Conservation (phyloP, 92 coral and sea anemone genomes). For the Diadumene lineata region DNA sequence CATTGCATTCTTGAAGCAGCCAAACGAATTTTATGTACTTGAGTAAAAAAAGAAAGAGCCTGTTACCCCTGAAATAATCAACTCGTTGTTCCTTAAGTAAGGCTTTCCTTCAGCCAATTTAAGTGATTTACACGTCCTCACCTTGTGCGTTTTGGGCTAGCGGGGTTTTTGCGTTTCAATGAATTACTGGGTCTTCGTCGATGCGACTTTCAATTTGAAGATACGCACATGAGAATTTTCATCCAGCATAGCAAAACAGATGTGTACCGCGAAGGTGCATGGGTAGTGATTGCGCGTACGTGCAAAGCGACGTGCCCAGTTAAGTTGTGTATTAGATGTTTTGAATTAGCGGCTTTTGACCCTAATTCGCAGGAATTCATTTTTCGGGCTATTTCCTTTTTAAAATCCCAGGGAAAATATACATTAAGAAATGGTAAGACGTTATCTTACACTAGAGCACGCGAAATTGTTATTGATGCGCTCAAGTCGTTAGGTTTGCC, state of each 20-base stretch:
- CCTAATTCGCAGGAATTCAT: not conserved
- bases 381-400: slow-evolving; percentile 9
- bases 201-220: slow-evolving; percentile 22
- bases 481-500: slow-evolving; percentile 22
- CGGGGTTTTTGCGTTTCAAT: slow-evolving; percentile 5
- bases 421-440: not conserved
- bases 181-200: not conserved
- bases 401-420: slow-evolving; percentile 28
- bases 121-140: slow-evolving; percentile 19
- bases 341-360: not conserved
- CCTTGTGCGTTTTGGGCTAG: slow-evolving; percentile 16
- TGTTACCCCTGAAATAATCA: slow-evolving; percentile 42
- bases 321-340: not conserved
- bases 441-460: slow-evolving; percentile 35
- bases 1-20: not conserved
- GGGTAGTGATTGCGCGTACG: slow-evolving; percentile 25
- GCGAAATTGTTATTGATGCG: slow-evolving; percentile 42
- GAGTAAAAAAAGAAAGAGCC: slow-evolving; percentile 17
- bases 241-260: slow-evolving; percentile 26
- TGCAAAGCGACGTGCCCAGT: slow-evolving; percentile 11
- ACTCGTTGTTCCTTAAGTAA: slow-evolving; percentile 10
- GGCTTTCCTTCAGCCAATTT: slow-evolving; percentile 28
- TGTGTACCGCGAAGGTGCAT: slow-evolving; percentile 35
- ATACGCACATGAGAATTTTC: slow-evolving; percentile 5
- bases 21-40: not conserved